Base-by-base conservation (phyloP, 2,113 vertebrate species). In the Oryctolagus cuniculus region DNA sequence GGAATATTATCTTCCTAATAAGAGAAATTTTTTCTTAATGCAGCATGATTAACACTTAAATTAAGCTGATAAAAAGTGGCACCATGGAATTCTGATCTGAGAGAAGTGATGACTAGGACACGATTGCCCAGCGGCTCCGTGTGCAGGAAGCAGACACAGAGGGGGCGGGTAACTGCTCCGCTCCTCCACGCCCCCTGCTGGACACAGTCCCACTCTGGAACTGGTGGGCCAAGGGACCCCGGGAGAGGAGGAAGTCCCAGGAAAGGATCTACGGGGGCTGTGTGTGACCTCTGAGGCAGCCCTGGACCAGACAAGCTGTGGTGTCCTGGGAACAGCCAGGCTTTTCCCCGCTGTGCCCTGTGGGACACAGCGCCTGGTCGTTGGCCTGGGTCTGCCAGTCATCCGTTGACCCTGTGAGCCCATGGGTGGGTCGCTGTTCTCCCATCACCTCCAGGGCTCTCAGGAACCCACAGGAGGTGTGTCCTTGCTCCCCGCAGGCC, bases 301-400 rank as follows among this genome's bases (percentile, higher is more conserved):
- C 58, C 38, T 73, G 80, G 12, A 9, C 34, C 64, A 38, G 58
- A 24, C 0, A 27, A 31, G 22, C 13, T 10, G 3, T 53, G 63
- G 70, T 13, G n/a, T 53, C 2, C 17, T 44, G 49, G 22, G 11
- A 8, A 31, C 1, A 61, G 73, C 2, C 17, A 17, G 67, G 58
- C 13, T 29, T 72, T 36, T 58, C 38, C 29, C 21, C 10, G 5
- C 84, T 0, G 0, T 0, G 16, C 21, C 67, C 22, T 12, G 0
- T 0, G 1, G 15, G 34, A 34, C 29, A 55, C 19, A 9, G 9
- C 44, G 11, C 22, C 38, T 5, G 29, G 36, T 31, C 17, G 1
- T n/a, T 10, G 27, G 29, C 8, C 10, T 15, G n/a, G 8, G 15
- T 7, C 27, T 27, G 19, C n/a, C 16, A 0, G 3, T 5, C 44